These are phyloP conservation scores for Leptopilina clavipes DNA, from an alignment of 1,140 invertebrate genomes.

Conservation along the genomic window DNA sequence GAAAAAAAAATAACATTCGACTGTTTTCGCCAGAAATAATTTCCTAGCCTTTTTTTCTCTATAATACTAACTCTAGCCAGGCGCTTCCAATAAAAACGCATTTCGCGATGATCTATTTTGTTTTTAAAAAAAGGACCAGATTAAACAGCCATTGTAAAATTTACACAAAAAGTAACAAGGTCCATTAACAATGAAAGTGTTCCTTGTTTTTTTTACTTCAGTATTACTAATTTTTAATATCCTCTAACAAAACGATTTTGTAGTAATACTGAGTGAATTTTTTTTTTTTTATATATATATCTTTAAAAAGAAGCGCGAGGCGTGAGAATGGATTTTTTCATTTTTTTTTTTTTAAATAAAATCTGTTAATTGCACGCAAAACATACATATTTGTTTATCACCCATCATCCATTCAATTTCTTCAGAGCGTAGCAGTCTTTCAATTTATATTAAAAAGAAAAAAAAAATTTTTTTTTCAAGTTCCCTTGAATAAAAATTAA, in stretches of 20 bases:
- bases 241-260: too few species aligned
- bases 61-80: conserved; percentile 48
- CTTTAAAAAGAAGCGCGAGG: conserved; percentile 40
- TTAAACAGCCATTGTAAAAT: conserved; percentile 18
- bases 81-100: conserved; percentile 16
- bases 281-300: background rate
- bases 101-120: conserved; percentile 1
- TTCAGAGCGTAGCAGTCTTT: conserved; percentile 29
- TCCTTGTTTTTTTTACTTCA: background rate
- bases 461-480: too few species aligned
- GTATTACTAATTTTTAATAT: conserved; percentile 33
- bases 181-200: background rate
- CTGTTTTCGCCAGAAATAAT: conserved; percentile 23
- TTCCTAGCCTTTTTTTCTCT: conserved; percentile 16
- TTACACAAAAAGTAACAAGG: background rate
- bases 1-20: conserved; percentile 43
- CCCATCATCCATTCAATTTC: conserved; percentile 29
- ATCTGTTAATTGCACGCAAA: conserved; percentile 52
- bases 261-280: conserved; percentile 17
- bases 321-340: conserved; percentile 40
- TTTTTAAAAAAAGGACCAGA: conserved; percentile 15
- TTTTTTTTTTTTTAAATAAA: background rate
- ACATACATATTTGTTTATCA: conserved; percentile 47
- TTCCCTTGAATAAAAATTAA: too few species aligned
- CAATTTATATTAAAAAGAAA: background rate